Evolutionary conservation across 2,888 invertebrate genomes (phyloP), one percentile per base, ranked within the genome.

Genomic region (Phytoseiulus persimilis): DNA sequence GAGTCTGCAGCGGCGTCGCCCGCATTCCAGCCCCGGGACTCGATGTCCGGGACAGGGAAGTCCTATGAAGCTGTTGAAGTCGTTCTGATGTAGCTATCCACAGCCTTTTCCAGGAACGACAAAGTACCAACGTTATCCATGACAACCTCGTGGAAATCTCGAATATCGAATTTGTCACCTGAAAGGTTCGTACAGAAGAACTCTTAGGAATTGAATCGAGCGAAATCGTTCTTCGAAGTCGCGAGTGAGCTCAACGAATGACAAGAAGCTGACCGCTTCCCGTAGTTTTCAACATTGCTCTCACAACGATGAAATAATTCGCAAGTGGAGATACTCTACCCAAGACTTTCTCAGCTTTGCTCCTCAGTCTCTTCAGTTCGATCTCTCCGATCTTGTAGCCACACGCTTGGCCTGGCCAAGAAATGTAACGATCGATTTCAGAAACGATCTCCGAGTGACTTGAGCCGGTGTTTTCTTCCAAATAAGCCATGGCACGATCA

Each of bases 341-440:
- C 65, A 93, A 91, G 45, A 89, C 90, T 14, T 89, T 32, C 90
- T 92, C 90, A 0, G 93, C 93, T 87, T 90, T 91, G 31, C 91
- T 89, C 89, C 93, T 90, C 9, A 93, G 90, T 84, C 92, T 91
- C 90, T 90, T 91, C 2, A 92, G 91, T 90, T 92, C 92, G 83
- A 92, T 90, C 90, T 92, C 92, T 2, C 92, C 92, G 83, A 92
- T 91, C 91, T 92, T 92, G 91, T 92, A 92, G 11, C 92, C 92
- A 90, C 92, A 91, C 5, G 92, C 92, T 91, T 92, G 92, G 45
- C 92, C 92, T 9, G 92, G 92, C 92, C 92, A 92, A 14, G 92
- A 92, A 89, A 92, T 92, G 91, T 92, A 92, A 83, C 92, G 91
- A 90, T 92, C 91, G 11, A 92, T 91, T 91, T 92, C 92, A 83